Percentiles rank a stretch among this genome's conserved stretches.
Conservation (phyloP, 2,888 invertebrate genomes). For the Carterocephalus palaemon region DNA sequence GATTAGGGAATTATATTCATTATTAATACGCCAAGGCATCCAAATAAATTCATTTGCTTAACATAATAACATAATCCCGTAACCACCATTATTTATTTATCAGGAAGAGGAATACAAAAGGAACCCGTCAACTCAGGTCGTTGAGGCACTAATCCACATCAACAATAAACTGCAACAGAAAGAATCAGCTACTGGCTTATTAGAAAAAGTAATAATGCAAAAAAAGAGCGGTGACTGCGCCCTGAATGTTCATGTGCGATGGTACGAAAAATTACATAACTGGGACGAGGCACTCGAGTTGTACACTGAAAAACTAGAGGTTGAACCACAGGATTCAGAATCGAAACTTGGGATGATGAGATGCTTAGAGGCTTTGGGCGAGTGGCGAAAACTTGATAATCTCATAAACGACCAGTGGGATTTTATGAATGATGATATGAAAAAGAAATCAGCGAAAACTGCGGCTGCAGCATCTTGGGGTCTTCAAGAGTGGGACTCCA, state of each 20-base stretch:
- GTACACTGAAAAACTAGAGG: conserved; percentile 87
- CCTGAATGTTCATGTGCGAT: conserved; percentile 83
- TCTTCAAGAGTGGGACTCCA: conserved; percentile 93
- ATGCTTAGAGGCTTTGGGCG: conserved; percentile 96
- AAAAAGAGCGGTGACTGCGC: conserved; percentile 82
- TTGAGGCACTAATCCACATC: conserved; percentile 95
- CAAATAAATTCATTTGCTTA: too few relatives aligned
- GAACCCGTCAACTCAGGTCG: conserved; percentile 83
- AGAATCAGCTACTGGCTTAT: conserved; percentile 95
- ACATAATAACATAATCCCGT: too few relatives aligned
- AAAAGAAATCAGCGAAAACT: conserved; percentile 87
- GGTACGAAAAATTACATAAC: conserved; percentile 99
- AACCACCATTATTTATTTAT: too few relatives aligned
- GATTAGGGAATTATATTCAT: too few relatives aligned
- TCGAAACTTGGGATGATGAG: conserved; percentile 96
- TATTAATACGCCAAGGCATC: neutral
- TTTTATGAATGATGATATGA: conserved; percentile 70
- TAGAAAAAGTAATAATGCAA: conserved; percentile 91
- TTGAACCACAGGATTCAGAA: conserved; percentile 84
- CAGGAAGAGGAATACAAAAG: conserved; percentile 93
- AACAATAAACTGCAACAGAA: conserved; percentile 99
- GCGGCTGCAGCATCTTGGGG: conserved; percentile 98
- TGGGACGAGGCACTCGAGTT: conserved; percentile 97
- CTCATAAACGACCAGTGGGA: conserved; percentile 83
- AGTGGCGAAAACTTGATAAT: conserved; percentile 94